phyloP scores from a whole-genome alignment of 2,113 vertebrate genomes.

The Rhynchomys soricoides region DNA sequence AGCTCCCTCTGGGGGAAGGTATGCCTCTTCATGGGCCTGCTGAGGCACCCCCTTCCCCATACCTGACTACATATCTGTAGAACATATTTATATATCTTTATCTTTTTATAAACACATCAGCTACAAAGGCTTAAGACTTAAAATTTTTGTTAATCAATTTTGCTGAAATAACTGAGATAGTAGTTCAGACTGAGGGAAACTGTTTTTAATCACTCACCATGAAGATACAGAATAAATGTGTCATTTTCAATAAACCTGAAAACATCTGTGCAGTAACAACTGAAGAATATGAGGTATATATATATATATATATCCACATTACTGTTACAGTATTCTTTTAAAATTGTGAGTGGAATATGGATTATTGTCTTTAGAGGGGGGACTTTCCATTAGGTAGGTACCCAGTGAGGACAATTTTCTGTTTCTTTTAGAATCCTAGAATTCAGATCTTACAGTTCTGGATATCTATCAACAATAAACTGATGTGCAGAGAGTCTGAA shows the following conservation, averaged over 20 bases:
- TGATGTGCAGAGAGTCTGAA: neutral
- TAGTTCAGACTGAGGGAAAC: neutral
- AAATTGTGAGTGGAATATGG: conserved; percentile 7
- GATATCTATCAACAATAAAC: neutral
- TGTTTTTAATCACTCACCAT: neutral
- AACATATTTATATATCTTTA: too few relatives aligned
- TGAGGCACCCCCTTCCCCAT: too few relatives aligned
- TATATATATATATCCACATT: conserved; percentile 78
- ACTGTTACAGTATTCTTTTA: conserved; percentile 72
- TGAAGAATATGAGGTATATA: conserved; percentile 79
- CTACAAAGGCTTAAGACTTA: neutral
- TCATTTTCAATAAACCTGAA: conserved; percentile 67
- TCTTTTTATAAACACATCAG: too few relatives aligned
- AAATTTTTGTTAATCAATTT: neutral
- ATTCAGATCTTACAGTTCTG: neutral
- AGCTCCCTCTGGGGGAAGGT: too few relatives aligned
- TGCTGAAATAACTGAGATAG: neutral
- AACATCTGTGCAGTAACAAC: conserved; percentile 81
- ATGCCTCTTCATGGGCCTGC: too few relatives aligned
- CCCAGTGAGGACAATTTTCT: neutral
- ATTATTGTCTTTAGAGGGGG: neutral
- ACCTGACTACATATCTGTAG: too few relatives aligned
- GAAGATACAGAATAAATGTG: neutral
- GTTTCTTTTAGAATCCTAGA: conserved; percentile 27
- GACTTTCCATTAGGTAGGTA: neutral